Conservation (phyloP, 2,888 invertebrate genomes). For the Drosophila robusta region DNA sequence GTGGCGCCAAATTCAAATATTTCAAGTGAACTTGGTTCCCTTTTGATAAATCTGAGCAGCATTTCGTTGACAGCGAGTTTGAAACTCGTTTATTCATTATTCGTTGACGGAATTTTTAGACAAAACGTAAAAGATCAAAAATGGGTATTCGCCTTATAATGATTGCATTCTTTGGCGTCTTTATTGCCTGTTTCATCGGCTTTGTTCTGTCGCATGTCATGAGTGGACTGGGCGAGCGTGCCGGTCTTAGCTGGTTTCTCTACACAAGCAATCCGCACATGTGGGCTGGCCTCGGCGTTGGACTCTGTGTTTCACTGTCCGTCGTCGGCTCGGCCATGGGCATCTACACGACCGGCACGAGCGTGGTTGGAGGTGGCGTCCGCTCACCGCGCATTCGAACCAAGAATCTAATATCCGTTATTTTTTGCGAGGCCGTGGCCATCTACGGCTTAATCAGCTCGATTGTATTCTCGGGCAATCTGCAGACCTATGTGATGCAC, state of each 20-base stretch:
- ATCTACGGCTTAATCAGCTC: conserved; percentile 99
- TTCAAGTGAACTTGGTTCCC: not conserved
- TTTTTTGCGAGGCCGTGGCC: conserved; percentile 99
- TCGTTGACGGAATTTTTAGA: not conserved
- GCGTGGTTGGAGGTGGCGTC: conserved; percentile 98
- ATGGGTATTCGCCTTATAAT: conserved; percentile 25
- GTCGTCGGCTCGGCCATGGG: conserved; percentile 99
- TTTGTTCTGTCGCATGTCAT: conserved; percentile 87
- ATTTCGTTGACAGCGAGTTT: not conserved
- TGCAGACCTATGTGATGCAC: conserved; percentile 86
- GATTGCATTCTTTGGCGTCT: conserved; percentile 84
- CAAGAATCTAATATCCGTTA: conserved; percentile 99
- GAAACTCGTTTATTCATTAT: not conserved
- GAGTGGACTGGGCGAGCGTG: conserved; percentile 92
- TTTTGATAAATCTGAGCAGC: not conserved
- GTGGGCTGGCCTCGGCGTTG: conserved; percentile 98
- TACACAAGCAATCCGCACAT: conserved; percentile 95
- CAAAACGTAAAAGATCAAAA: conserved; percentile 1
- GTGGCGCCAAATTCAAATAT: not conserved
- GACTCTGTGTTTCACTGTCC: conserved; percentile 96
- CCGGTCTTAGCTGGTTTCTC: conserved; percentile 96
- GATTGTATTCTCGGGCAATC: conserved; percentile 95
- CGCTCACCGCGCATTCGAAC: conserved; percentile 99
- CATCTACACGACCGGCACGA: conserved; percentile 97
- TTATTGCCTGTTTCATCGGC: conserved; percentile 85